Evolutionary conservation across 2,797 vertebrate genomes (phyloP).

Genomic region (Hephaestus fuliginosus): DNA sequence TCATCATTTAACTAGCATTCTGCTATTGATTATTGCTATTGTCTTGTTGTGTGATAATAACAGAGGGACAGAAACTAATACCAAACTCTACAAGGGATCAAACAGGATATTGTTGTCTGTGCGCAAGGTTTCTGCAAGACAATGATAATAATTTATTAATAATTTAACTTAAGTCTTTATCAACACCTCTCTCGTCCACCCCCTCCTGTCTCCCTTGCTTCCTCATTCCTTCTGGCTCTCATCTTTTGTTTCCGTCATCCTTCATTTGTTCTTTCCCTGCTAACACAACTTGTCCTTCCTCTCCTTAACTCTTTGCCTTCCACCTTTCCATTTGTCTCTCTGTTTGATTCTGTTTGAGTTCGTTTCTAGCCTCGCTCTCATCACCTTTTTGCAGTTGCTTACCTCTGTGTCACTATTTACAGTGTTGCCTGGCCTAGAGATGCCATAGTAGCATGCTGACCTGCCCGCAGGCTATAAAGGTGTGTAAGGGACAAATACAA

Average conservation of each 20-base stretch:
- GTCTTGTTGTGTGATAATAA: conserved; percentile 7
- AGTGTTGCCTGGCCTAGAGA: conserved; percentile 42
- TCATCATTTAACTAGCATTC: not conserved
- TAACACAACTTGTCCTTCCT: conserved; percentile 19
- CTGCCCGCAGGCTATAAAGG: conserved; percentile 51
- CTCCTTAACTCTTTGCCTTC: not conserved
- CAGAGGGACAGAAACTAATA: not conserved
- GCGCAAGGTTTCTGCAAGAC: conserved; percentile 27
- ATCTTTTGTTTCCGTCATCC: conserved; percentile 29
- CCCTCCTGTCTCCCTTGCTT: conserved; percentile 43
- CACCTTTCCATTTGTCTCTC: conserved; percentile 11
- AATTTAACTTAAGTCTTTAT: conserved; percentile 48
- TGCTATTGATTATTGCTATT: not conserved
- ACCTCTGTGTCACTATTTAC: conserved; percentile 37
- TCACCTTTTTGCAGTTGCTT: conserved; percentile 21
- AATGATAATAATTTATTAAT: conserved; percentile 35
- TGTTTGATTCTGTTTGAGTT: conserved; percentile 20
- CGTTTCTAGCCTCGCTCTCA: not conserved
- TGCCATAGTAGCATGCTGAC: conserved; percentile 62
- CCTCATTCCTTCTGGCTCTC: conserved; percentile 40
- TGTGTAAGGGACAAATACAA: conserved; percentile 43
- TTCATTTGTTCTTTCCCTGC: conserved; percentile 33
- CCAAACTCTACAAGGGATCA: conserved; percentile 19
- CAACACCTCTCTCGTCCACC: conserved; percentile 21
- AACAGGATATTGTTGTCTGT: conserved; percentile 23